Base-by-base conservation (phyloP, 64 coral and sea anemone genomes). In the Montipora capricornis region DNA sequence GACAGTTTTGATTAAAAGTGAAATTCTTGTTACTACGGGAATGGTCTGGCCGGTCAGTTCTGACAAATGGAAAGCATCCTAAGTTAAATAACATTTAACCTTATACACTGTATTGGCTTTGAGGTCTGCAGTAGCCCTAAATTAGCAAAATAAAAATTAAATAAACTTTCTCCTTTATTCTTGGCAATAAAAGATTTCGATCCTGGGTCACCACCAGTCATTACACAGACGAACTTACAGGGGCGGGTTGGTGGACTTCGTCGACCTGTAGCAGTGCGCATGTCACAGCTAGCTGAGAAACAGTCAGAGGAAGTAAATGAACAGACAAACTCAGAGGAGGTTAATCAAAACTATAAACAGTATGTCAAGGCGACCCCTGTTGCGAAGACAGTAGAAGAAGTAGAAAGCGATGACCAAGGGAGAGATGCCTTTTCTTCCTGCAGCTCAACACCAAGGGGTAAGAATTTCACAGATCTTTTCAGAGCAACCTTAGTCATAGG, bases 221-320 rank as follows among this genome's bases (percentile, higher is more conserved):
- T 93, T 66, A 69, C 62, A 49, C 62, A 73, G 24, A 16, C 73
- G 19, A 68, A 73, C 66, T 46, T 64, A 2, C 11, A 64, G 8
- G 59, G 37, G 26, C 17, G 78, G 68, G 79, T 49, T 14, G 61
- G 44, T 2, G 87, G 74, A 20, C 75, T 93, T n/a, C 91, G 87
- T 59, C 55, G 91, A 6, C 91, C 91, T 69, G 81, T 93, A 3
- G 74, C 91, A 37, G 83, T 93, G 11, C 91, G 88, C 91, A 93
- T 93, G 91, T 93, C 91, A 55, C 66, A 58, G 60, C 26, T 93
- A 8, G 24, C 73, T 45, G 91, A 93, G 58, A 80, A 74, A 55
- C 83, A 88, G 10, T n/a, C 19, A 2, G 89, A 80, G 29, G 89
- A 82, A 81, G 78, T 50, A 20, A 47, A 80, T 16, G 80, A 84